Conservation (phyloP, 2,113 vertebrate species). For the Bos indicus region DNA sequence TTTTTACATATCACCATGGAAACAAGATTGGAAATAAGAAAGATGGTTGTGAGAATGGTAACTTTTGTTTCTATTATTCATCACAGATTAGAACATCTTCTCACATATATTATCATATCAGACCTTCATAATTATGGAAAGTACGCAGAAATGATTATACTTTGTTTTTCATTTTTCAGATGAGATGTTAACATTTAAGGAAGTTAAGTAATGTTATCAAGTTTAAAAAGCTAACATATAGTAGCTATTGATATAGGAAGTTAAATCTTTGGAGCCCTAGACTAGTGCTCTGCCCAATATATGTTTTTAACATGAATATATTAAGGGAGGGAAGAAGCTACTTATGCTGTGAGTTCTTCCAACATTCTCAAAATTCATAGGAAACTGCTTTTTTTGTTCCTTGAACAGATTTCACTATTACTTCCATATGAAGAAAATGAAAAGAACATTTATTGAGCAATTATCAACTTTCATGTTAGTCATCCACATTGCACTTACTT, state of each 20-base stretch:
- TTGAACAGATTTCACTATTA: neutral
- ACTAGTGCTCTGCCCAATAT: neutral
- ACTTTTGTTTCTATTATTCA: neutral
- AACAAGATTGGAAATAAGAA: neutral
- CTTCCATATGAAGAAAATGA: neutral
- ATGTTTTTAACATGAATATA: neutral
- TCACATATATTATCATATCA: neutral
- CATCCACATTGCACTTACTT: neutral
- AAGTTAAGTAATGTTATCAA: neutral
- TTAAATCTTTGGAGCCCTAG: neutral
- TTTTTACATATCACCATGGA: neutral
- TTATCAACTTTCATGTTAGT: neutral
- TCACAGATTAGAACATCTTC: neutral
- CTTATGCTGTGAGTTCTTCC: neutral
- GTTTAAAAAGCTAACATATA: neutral
- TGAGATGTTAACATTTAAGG: neutral
- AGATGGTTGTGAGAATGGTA: neutral
- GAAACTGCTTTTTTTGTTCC: neutral
- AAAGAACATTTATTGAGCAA: neutral
- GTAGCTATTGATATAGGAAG: neutral
- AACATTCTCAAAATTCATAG: neutral
- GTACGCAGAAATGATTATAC: neutral
- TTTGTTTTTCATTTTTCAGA: neutral
- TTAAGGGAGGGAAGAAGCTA: neutral
- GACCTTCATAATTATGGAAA: neutral